Conservation (phyloP, 2,113 vertebrate genomes). For the Ia io region DNA sequence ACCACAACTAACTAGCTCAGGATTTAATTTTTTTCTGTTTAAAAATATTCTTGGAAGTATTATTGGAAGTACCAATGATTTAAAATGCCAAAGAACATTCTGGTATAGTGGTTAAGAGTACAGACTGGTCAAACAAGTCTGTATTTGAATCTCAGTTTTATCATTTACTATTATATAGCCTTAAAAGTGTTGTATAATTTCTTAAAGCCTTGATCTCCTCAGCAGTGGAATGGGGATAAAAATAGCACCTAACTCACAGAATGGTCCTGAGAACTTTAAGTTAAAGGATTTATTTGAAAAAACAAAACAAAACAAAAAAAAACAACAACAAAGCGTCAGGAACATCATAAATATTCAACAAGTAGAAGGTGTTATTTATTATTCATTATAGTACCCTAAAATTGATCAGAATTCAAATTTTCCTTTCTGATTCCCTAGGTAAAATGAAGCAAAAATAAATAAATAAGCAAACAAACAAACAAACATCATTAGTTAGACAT, state of each 20-base stretch:
- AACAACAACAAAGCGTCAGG: neutral
- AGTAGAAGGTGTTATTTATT: neutral
- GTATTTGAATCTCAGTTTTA: neutral
- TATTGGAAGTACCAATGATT: slow-evolving; percentile 60
- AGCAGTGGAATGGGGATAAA: neutral
- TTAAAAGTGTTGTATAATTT: neutral
- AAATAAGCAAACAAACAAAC: neutral
- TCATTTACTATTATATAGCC: neutral
- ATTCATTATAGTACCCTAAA: slow-evolving; percentile 34
- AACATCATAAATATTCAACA: neutral
- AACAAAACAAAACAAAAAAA: neutral
- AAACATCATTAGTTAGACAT: neutral
- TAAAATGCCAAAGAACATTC: slow-evolving; percentile 46
- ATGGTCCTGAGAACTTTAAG: neutral
- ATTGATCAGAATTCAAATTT: slow-evolving; percentile 36
- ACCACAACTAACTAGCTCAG: slow-evolving; percentile 14
- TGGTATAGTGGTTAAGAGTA: neutral
- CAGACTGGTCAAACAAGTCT: neutral
- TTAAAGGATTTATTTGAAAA: neutral
- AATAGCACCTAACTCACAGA: neutral
- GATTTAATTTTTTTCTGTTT: slow-evolving; percentile 27
- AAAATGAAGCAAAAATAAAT: slow-evolving; percentile 38
- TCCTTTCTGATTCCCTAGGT: neutral
- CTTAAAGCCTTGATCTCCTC: neutral
- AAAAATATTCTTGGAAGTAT: slow-evolving; percentile 40